Evolutionary conservation across 2,797 vertebrate species (phyloP).

Genomic region (Gambusia yucatana): DNA sequence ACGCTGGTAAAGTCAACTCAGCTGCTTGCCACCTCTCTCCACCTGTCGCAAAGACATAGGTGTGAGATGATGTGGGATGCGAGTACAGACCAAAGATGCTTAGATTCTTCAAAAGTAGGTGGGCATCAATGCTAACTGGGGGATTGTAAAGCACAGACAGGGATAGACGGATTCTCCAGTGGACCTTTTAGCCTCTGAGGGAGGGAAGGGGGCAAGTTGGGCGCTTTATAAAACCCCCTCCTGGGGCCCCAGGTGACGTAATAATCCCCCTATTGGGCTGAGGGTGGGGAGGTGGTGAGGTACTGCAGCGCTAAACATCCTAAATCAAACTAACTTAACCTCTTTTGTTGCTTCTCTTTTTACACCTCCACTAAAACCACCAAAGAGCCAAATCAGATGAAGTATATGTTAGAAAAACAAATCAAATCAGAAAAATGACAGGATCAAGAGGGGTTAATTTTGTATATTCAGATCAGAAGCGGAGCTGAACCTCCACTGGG

Average conservation of each 20-base stretch:
- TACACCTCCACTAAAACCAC: conserved; percentile 28
- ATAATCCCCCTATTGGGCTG: conserved; percentile 77
- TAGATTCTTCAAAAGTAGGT: conserved; percentile 71
- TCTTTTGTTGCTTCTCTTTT: conserved; percentile 49
- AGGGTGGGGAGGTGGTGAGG: conserved; percentile 49
- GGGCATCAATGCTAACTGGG: conserved; percentile 72
- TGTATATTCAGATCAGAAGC: background rate
- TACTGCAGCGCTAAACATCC: conserved; percentile 56
- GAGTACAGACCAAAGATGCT: conserved; percentile 58
- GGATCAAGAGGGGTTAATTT: background rate
- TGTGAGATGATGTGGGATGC: conserved; percentile 48
- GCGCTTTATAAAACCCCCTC: conserved; percentile 83
- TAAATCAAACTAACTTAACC: conserved; percentile 79
- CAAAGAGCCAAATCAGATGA: conserved; percentile 33
- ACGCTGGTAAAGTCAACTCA: conserved; percentile 60
- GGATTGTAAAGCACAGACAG: conserved; percentile 68
- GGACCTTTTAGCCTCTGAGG: conserved; percentile 83
- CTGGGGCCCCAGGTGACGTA: conserved; percentile 79
- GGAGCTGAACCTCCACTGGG: background rate
- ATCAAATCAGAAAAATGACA: background rate
- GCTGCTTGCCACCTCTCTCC: conserved; percentile 71
- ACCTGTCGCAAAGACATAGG: conserved; percentile 79
- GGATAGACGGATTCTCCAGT: conserved; percentile 75
- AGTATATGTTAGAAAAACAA: conserved; percentile 3
- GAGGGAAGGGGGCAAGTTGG: conserved; percentile 78